Evolutionary conservation across 2,797 vertebrate genomes (phyloP), one percentile per base, ranked within the genome.

Genomic region (Mormyrops boulengeri): DNA sequence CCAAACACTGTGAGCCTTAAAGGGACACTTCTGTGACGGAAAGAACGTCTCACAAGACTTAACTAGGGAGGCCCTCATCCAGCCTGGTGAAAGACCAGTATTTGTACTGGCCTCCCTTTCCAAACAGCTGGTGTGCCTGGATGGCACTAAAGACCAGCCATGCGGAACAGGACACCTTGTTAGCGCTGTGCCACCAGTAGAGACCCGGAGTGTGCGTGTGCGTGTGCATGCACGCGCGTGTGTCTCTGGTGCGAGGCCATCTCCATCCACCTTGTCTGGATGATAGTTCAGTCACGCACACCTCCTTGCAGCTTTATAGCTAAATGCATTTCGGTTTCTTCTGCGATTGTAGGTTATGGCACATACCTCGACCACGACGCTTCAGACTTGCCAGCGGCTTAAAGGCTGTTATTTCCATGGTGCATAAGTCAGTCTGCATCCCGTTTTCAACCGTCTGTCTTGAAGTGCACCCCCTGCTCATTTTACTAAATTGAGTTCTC

Each of bases 151-250:
- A 80, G 41, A 11, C 26, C 52, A 41, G 55, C 44, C 90, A 90
- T 41, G 88, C 55, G 34, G 49, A 91, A 90, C 88, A 85, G 66
- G n/a, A 26, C 9, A 1, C 17, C 90, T 87, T 90, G 89, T 90
- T 89, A 90, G 90, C 89, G 66, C 73, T 82, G 14, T 73, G 66
- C 66, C 85, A 89, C 14, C 7, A 19, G 22, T 12, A 38, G 50
- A 26, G 80, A 88, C 55, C 88, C 4, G 87, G 88, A 60, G 47
- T 88, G 82, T 86, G 80, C 38, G 4, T 66, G 66, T 69, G 26
- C 7, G 8, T 66, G 26, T 9, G 62, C 9, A 8, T 11, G 49
- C 49, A 50, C 8, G 8, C 11, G 49, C 49, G 49, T 50, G 49
- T 50, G 41, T 53, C 34, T 89, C 34, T 90, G 62, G 47, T 77